Conservation (phyloP, 2,888 invertebrate genomes). For the Priocnemis perturbator region DNA sequence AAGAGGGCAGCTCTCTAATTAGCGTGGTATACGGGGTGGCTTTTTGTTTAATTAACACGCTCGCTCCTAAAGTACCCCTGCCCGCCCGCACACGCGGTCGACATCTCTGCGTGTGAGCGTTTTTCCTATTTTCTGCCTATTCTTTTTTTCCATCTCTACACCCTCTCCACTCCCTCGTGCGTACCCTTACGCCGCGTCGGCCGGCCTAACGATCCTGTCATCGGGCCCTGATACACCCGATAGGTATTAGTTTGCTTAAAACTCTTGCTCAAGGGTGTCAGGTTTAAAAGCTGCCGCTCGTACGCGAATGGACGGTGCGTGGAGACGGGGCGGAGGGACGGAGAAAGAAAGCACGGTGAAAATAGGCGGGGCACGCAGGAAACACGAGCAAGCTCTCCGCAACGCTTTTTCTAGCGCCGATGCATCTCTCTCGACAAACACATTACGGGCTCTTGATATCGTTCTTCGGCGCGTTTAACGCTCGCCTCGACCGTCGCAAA, state of each 20-base stretch:
- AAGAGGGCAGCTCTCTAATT: conserved; percentile 64
- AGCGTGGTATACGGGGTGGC: conserved; percentile 62
- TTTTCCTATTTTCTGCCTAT: conserved; percentile 17
- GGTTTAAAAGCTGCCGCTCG: conserved; percentile 36
- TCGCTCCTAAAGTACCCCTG: conserved; percentile 56
- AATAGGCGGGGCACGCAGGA: conserved; percentile 1
- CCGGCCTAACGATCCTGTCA: neutral
- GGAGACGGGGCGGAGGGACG: too few species aligned
- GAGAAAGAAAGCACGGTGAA: neutral
- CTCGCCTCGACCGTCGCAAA: too few species aligned
- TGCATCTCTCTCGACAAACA: too few species aligned
- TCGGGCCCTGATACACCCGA: conserved; percentile 42
- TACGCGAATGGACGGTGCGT: conserved; percentile 11
- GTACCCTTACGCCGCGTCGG: too few species aligned
- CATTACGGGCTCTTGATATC: too few species aligned
- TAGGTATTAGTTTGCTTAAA: conserved; percentile 57
- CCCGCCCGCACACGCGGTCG: conserved; percentile 24
- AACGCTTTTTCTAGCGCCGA: too few species aligned
- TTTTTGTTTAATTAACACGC: conserved; percentile 70
- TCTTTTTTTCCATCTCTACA: conserved; percentile 5
- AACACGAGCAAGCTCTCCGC: neutral
- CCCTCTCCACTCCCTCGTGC: too few species aligned
- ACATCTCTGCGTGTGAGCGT: neutral
- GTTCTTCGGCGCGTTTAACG: too few species aligned
- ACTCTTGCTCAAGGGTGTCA: conserved; percentile 53